Evolutionary conservation across 2,113 vertebrate species (phyloP), one percentile per base, ranked within the genome.

Genomic region (Osmerus eperlanus): DNA sequence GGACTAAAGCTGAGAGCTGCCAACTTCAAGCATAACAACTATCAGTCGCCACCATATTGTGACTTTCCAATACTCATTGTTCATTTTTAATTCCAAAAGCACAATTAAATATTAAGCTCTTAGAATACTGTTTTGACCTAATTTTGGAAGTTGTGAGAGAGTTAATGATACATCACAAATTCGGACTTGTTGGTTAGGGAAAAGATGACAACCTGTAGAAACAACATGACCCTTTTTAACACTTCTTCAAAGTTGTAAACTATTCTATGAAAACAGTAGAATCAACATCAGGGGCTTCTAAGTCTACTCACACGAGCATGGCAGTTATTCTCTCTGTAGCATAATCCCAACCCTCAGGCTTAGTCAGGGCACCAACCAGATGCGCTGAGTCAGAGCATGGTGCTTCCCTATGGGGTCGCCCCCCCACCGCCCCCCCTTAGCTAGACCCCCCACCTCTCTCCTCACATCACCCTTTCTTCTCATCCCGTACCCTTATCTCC

Each of bases 381-480:
- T 47, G 12, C 9, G 41, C 41, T 80, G 85, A 84, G 66, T 87
- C 82, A 86, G 67, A 76, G 70, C 63, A 73, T 47, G 71, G 68
- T 71, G 67, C 25, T 75, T 83, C 74, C 78, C 82, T 25, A 18
- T 64, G 71, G 73, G 70, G 54, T 21, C 58, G 67, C 73, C 21
- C 12, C 56, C 6, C 13, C 25, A 21, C 36, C 55, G 4, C 41
- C 58, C 19, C 60, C 36, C 73, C 72, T 64, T 32, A 64, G 64
- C 74, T 1, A 23, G 72, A 72, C 54, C 75, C 62, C 81, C 60
- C n/a, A 7, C 9, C 15, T 47, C 41, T 60, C 7, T 47, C 41
- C 41, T 11, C 41, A 11, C 6, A 16, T n/a, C 29, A 32, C 71
- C 4, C 56, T 72, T 51, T 68, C 70, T 61, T 55, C 74, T 71